Evolutionary conservation across 2,113 vertebrate species (phyloP).

Genomic region (Cyanoderma ruficeps): DNA sequence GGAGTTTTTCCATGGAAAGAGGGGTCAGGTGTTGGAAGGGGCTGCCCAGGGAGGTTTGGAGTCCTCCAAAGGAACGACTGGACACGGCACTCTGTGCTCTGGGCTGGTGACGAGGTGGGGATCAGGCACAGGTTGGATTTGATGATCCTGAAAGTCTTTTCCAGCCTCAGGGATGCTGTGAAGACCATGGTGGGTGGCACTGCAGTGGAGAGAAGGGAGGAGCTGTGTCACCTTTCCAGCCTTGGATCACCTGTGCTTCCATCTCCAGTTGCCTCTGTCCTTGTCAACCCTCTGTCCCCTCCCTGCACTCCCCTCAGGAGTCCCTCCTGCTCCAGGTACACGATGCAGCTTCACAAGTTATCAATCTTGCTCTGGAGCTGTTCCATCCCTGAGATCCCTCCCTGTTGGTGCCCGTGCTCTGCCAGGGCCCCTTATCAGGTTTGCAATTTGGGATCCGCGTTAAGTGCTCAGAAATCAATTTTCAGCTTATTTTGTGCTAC

Average conservation of each 20-base stretch:
- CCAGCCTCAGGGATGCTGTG: accelerated
- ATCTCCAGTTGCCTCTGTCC: slow-evolving; percentile 27
- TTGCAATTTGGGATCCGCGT: slow-evolving; percentile 70
- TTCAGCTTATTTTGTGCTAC: slow-evolving; percentile 80
- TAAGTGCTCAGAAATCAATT: slow-evolving; percentile 80
- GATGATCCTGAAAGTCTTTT: not conserved
- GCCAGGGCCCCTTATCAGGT: slow-evolving; percentile 73
- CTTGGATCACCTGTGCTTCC: accelerated
- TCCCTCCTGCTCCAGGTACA: slow-evolving; percentile 26
- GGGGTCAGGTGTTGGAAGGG: accelerated
- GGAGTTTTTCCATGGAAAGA: not conserved
- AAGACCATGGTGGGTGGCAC: accelerated
- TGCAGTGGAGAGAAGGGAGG: accelerated
- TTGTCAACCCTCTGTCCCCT: slow-evolving; percentile 18
- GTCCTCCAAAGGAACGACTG: not conserved
- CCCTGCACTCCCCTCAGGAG: not conserved
- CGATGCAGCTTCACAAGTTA: not conserved
- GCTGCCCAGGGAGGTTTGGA: not conserved
- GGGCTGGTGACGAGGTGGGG: not conserved
- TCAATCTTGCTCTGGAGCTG: slow-evolving; percentile 58
- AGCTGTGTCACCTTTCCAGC: not conserved
- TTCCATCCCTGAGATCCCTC: slow-evolving; percentile 30
- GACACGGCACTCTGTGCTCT: not conserved
- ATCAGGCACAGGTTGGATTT: not conserved
- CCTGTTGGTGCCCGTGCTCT: slow-evolving; percentile 22